Evolutionary conservation across 2,113 vertebrate genomes (phyloP), one percentile per base, ranked within the genome.

Genomic region (Nestor notabilis): DNA sequence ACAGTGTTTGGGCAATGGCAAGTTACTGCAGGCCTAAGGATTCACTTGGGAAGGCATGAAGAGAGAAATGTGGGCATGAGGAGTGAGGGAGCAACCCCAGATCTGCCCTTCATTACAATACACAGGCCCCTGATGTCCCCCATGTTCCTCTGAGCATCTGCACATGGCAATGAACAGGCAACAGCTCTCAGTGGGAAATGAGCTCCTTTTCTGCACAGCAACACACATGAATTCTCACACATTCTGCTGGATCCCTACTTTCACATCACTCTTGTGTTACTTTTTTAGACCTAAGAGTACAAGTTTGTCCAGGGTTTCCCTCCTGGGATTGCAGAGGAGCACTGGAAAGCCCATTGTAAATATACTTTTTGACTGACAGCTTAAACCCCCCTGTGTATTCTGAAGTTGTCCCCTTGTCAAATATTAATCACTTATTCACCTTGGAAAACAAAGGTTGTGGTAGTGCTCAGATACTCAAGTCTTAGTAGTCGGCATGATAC

Each of bases 211-310:
- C 53, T 66, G 28, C 64, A 31, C 58, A 56, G 53, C 58, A 75
- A 20, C 28, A 5, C 5, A 17, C 6, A 0, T 0, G 9, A 24
- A 75, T 87, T 58, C 60, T 70, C 15, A 2, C 50, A 41, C 23
- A 46, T 10, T 16, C 19, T 83, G 20, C 29, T 65, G 71, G 29
- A 24, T 89, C 76, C 35, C 29, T n/a, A 17, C 33, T 81, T 87
- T 74, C 43, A 2, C 28, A 9, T 35, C 23, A 15, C 17, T 44
- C 27, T 49, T 7, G 1, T 37, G 35, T 41, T 70, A 33, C 33
- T 1, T 49, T 47, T 79, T 75, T 17, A 68, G 9, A 39, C 1
- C 7, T 75, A 55, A 4, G 8, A 43, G n/a, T 37, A 41, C 6
- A 9, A 9, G 13, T 56, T 69, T 18, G 15, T 19, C 9, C 29